A percentile compares a stretch with the other conserved stretches of the same genome.
Evolutionary conservation across 1,140 invertebrate genomes (phyloP).

Genomic region (Conopomorpha cramerella): DNA sequence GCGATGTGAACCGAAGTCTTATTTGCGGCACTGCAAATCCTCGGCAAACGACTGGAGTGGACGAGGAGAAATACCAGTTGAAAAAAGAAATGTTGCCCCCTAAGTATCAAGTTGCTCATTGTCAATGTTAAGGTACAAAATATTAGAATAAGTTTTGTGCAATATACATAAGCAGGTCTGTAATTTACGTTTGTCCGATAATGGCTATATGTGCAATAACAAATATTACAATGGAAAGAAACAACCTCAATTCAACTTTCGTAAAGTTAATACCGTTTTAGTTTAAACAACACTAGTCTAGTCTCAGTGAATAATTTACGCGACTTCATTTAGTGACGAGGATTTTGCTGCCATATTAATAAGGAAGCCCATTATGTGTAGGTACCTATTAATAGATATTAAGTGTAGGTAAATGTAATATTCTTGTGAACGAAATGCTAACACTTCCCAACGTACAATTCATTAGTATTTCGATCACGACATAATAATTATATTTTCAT

Average conservation of each 20-base stretch:
- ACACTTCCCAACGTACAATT: constrained; percentile 7
- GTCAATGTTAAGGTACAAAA: not conserved
- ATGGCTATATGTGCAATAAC: not conserved
- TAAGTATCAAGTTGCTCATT: constrained; percentile 3
- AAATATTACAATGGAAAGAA: not conserved
- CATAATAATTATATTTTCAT: not conserved
- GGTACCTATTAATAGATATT: not conserved
- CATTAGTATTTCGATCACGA: constrained; percentile 54
- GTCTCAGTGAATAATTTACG: not conserved
- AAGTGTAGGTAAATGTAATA: constrained; percentile 9
- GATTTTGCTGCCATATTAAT: constrained; percentile 26
- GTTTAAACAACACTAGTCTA: too few species aligned
- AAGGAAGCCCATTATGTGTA: not conserved
- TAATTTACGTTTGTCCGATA: not conserved
- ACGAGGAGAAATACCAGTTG: constrained; percentile 59
- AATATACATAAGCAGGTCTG: too few species aligned
- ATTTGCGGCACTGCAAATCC: constrained; percentile 65
- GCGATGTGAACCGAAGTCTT: constrained; percentile 69
- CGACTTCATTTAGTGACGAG: not conserved
- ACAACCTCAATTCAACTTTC: too few species aligned
- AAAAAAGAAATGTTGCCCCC: constrained; percentile 51
- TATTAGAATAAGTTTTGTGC: not conserved
- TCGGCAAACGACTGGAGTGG: constrained; percentile 34
- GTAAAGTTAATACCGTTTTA: too few species aligned
- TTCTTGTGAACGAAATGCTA: constrained; percentile 49